These are phyloP conservation scores for Anguilla marmorata DNA, from an alignment of 2,797 vertebrate species.

Conservation along the genomic window DNA sequence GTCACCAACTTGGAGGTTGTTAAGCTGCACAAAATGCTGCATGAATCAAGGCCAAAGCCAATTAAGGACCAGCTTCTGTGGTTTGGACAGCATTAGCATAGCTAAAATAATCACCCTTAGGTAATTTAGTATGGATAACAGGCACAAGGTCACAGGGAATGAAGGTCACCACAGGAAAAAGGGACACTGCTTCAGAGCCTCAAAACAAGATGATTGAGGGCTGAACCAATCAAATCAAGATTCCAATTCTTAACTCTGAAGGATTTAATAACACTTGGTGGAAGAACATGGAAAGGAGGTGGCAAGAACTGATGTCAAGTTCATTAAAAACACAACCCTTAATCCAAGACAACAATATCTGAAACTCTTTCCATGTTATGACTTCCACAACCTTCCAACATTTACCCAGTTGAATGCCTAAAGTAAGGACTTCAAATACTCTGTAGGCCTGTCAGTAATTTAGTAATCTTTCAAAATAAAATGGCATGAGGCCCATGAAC, in stretches of 20 bases:
- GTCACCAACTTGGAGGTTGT: not conserved
- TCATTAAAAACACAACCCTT: not conserved
- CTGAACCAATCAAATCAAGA: not conserved
- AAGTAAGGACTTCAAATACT: not conserved
- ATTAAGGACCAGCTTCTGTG: not conserved
- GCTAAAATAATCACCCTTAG: not conserved
- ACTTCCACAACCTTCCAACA: not conserved
- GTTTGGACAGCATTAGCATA: not conserved
- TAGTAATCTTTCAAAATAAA: no score
- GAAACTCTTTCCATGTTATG: not conserved
- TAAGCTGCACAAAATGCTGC: not conserved
- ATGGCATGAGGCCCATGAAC: no score
- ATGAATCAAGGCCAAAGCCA: not conserved
- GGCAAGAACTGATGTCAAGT: not conserved
- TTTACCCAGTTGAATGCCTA: not conserved
- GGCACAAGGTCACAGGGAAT: not conserved
- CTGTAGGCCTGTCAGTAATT: not conserved
- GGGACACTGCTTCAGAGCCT: not conserved
- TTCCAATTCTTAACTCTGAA: not conserved
- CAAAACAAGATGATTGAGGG: not conserved
- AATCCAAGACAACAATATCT: not conserved
- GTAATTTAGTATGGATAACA: not conserved
- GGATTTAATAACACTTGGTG: not conserved
- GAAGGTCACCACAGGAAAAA: not conserved
- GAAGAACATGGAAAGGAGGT: not conserved